phyloP scores from a whole-genome alignment of 1,140 invertebrate species.

The Atta cephalotes region DNA sequence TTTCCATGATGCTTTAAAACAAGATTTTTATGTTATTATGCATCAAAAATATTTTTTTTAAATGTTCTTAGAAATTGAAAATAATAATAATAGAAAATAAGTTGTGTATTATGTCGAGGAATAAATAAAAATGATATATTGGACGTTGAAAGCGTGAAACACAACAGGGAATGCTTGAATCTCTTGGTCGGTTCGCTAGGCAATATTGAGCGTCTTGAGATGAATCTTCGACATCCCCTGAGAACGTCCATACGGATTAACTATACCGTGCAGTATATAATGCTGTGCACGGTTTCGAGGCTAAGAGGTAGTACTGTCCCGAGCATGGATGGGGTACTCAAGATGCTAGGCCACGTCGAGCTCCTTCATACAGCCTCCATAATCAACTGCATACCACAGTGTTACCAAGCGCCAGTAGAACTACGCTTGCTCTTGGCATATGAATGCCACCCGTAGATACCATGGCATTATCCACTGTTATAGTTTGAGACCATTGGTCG shows the following conservation, averaged over 20 bases:
- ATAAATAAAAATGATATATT: not conserved
- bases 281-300: slow-evolving; percentile 69
- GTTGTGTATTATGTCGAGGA: not conserved
- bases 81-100: not conserved
- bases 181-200: slow-evolving; percentile 56
- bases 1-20: not conserved
- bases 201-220: slow-evolving; percentile 77
- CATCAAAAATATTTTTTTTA: not conserved
- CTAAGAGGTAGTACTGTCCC: slow-evolving; percentile 60
- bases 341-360: slow-evolving; percentile 82
- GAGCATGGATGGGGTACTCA: slow-evolving; percentile 80
- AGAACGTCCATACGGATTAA: slow-evolving; percentile 77
- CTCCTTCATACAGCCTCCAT: slow-evolving; percentile 82
- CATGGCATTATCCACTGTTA: slow-evolving; percentile 65
- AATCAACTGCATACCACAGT: slow-evolving; percentile 83
- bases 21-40: slow-evolving; percentile 5
- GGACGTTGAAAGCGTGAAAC: slow-evolving; percentile 28
- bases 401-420: slow-evolving; percentile 78
- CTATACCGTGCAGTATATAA: slow-evolving; percentile 73
- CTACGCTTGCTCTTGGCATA: slow-evolving; percentile 78
- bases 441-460: slow-evolving; percentile 75
- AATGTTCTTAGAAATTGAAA: not conserved
- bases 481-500: slow-evolving; percentile 22
- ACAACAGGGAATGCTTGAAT: slow-evolving; percentile 55
- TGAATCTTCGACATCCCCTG: slow-evolving; percentile 77